A percentile compares a stretch with the other conserved stretches of the same genome.
Conservation (phyloP, 2,797 vertebrate genomes). For the Cuculus canorus region DNA sequence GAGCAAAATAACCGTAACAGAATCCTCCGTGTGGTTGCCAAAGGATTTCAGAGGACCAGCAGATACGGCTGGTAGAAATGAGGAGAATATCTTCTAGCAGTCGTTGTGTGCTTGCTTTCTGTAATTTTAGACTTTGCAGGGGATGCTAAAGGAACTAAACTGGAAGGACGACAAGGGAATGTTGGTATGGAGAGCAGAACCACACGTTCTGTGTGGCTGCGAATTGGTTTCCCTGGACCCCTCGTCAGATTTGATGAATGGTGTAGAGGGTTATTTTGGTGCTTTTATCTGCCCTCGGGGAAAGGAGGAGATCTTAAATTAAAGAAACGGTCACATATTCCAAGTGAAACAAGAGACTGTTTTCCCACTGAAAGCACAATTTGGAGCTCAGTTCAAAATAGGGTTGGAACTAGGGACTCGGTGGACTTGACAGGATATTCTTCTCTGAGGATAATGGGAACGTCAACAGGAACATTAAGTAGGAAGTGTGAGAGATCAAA, state of each 20-base stretch:
- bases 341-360: neutral
- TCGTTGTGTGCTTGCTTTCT: neutral
- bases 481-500: constrained; percentile 49
- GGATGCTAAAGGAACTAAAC: neutral
- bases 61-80: neutral
- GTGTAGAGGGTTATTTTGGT: neutral
- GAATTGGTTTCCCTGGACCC: neutral
- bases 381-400: neutral
- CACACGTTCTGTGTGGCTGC: rapidly evolving
- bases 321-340: neutral
- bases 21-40: neutral
- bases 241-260: neutral
- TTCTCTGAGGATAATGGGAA: constrained; percentile 39
- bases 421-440: neutral
- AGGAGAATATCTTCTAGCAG: neutral
- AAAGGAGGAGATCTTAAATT: neutral
- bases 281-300: neutral
- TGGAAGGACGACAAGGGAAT: neutral
- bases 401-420: neutral
- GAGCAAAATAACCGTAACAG: neutral
- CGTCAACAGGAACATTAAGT: constrained; percentile 33
- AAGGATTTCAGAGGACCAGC: neutral
- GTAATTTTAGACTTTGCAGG: neutral
- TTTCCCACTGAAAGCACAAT: neutral
- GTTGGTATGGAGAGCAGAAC: neutral